phyloP scores from a whole-genome alignment of 2,888 invertebrate species.

The Onchidella celtica region DNA sequence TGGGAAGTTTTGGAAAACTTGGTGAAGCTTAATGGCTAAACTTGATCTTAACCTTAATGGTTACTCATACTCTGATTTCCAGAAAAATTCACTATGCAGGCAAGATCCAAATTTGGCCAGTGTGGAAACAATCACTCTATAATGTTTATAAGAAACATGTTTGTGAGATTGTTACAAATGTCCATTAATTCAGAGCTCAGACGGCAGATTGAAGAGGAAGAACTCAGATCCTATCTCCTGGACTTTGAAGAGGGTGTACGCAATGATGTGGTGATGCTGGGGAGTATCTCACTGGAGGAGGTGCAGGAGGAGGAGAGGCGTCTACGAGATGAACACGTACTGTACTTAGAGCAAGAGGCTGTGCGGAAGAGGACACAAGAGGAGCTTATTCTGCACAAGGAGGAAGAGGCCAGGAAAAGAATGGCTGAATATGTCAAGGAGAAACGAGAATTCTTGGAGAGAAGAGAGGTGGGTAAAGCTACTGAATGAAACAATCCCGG shows the following conservation, averaged over 20 bases:
- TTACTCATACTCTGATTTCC: too few species aligned
- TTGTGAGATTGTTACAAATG: too few species aligned
- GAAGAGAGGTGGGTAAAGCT: slow-evolving; percentile 62
- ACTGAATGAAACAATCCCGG: not conserved
- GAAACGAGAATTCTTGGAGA: slow-evolving; percentile 65
- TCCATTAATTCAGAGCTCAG: slow-evolving; percentile 60
- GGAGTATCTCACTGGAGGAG: slow-evolving; percentile 75
- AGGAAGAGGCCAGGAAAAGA: slow-evolving; percentile 73
- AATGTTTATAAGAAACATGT: too few species aligned
- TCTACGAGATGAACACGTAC: slow-evolving; percentile 76
- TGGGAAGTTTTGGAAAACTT: too few species aligned
- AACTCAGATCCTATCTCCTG: slow-evolving; percentile 70
- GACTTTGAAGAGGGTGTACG: slow-evolving; percentile 72
- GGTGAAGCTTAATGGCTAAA: too few species aligned
- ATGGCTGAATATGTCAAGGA: slow-evolving; percentile 70
- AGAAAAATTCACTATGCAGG: too few species aligned
- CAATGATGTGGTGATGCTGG: slow-evolving; percentile 77
- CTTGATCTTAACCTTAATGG: too few species aligned
- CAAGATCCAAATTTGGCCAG: too few species aligned
- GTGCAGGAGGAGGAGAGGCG: slow-evolving; percentile 76
- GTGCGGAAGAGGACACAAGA: slow-evolving; percentile 60
- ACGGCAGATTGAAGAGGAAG: slow-evolving; percentile 71
- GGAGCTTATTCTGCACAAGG: slow-evolving; percentile 65
- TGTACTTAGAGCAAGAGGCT: slow-evolving; percentile 74
- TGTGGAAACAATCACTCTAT: too few species aligned